Base-by-base conservation (phyloP, 2,888 invertebrate species). In the Spisula solida region DNA sequence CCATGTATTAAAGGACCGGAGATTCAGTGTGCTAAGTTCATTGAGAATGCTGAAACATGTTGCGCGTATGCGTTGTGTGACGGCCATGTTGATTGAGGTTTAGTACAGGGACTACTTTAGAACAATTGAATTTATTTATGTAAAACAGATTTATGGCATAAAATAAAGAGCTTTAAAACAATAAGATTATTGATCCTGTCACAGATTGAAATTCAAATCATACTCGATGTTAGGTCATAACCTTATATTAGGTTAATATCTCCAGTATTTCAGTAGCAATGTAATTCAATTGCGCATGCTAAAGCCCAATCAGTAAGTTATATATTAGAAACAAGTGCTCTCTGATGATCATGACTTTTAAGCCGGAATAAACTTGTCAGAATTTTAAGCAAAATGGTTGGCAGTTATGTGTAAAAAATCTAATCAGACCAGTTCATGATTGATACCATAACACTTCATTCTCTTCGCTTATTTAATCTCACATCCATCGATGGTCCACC, bases 381-480 rank as follows among this genome's bases (percentile, higher is more conserved):
- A 75, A 56, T 60, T 84, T 84, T 81, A 84, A 87, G 48, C 86
- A 81, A 56, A 84, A 60, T 78, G 87, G 82, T 60, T 85, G 86
- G 84, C 85, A 87, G 87, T 81, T 87, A 85, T 81, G 79, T 85
- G 79, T 88, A 81, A 80, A 89, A 91, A 91, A 91, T 91, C 86
- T 82, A 86, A 89, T 91, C 87, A 89, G 88, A 86, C 89, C 66
- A 25, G 55, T 79, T 82, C 41, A 86, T 86, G 92, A 92, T 92
- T 92, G 90, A 92, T 92, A 89, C 90, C 92, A 90, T 90, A 90
- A 92, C 88, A 90, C 90, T 88, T 88, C 88, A 88, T 89, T 89
- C 88, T 87, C 82, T 51, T 34, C 81, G 86, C 84, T 92, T 92
- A 92, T 92, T 91, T 89, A 92, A 92, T 92, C 90, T 90, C 89